Evolutionary conservation across 1,140 invertebrate species (phyloP), one percentile per base, ranked within the genome.

Genomic region (Aplysia californica): DNA sequence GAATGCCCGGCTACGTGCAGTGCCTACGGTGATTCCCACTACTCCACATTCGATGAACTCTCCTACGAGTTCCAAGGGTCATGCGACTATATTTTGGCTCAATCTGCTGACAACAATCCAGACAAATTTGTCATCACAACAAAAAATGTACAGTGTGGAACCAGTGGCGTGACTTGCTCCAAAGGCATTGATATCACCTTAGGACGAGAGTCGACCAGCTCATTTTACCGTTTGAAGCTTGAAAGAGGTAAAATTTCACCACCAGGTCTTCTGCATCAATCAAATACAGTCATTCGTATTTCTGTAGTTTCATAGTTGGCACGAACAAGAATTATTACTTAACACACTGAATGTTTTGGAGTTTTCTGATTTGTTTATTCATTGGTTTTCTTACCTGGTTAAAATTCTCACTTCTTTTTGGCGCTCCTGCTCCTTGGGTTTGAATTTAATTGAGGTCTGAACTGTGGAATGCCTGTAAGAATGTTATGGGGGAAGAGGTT

Each of bases 1-100:
- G 84, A 86, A n/a, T 89, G 87, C 50, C 85, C 86, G 15, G 82
- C 84, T 10, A 82, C 82, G 0, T 89, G 96, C 87, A 92, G 94
- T 0, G 93, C 94, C 0, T 91, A 95, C 36, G 88, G 88, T 3
- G 84, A 86, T 26, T 84, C 84, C 2, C 96, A 97, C 87, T 95
- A 95, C 84, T 93, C 93, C 79, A 96, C 95, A 0, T 97, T 96
- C 84, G 96, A 97, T 89, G 94, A 94, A 0, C 92, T 92, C 21
- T 89, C 92, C 10, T 97, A 93, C 85, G 94, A 96, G 84, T 97
- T 97, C 88, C 95, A 97, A 95, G 96, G 36, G 92, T 80, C 93
- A 59, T 97, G 96, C 85, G 94, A 95, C 75, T 97, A 97, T 84
- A 91, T 96, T 21, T 88, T 97, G 15, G 93, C 93, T 0, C 95